Base-by-base conservation (phyloP, 1,140 invertebrate species). In the Calephelis virginiensis region DNA sequence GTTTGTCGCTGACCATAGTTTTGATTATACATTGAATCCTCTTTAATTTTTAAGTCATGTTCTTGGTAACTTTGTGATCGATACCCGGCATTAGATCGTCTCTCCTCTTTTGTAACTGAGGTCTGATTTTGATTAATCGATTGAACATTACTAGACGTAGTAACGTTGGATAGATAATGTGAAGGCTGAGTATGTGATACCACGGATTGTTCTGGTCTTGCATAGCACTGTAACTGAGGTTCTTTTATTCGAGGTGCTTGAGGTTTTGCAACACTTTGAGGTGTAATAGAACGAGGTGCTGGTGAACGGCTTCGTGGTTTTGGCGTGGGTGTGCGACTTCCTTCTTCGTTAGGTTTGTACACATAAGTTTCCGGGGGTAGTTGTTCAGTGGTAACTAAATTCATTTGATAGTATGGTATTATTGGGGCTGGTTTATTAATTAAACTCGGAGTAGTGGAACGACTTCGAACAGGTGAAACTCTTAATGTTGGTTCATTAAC, bases 321-420 rank as follows among this genome's bases (percentile, higher is more conserved):
- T 53, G 93, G 93, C 68, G 93, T 93, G 1, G 94, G 93, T 5
- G 94, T 94, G 65, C 93, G 82, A 50, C 92, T 93, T n/a, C 83
- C 81, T 75, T 92, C 92, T 14, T 91, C 92, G 74, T 89, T 92
- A 43, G 93, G 93, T 71, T 94, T 91, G 69, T 93, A 94, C 47
- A 92, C 74, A 60, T 93, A 91, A 37, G 89, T 91, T 78, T 93
- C 92, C 0, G 92, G 79, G 6, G 94, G 92, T 49, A 81, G 65
- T 72, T 92, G 92, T 75, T 93, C 93, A 14, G 94, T 92, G 56
- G 93, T 91, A 49, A 93, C 92, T 70, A 95, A 91, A 84, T 94
- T 94, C 82, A 93, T 93, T 81, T 95, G 94, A 78, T 95, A 95
- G 79, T 92, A 93, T 14, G 94, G 94, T 66, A 94, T 91, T 64